Conservation (phyloP, 1,140 invertebrate species). For the Drosophila dunni region DNA sequence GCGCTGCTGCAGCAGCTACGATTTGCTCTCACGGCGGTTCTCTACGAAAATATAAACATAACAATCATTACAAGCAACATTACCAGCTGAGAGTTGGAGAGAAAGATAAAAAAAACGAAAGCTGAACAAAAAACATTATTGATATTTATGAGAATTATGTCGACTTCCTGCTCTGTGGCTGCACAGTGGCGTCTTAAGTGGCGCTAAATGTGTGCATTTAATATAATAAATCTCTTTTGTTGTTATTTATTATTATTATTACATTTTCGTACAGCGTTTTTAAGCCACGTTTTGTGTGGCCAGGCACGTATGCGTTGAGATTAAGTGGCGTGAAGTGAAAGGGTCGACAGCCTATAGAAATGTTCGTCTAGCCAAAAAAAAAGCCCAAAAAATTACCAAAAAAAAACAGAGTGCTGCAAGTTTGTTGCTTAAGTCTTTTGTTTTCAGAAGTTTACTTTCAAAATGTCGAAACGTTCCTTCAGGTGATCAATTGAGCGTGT, state of each 20-base stretch:
- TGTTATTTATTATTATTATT: conserved; percentile 32
- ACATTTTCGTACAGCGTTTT: not conserved
- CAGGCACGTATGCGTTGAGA: conserved; percentile 65
- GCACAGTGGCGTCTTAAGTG: conserved; percentile 73
- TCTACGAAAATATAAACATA: conserved; percentile 77
- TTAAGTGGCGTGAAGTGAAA: conserved; percentile 70
- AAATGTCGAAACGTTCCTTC: not conserved
- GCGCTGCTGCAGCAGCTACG: conserved; percentile 42
- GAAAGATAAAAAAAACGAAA: conserved; percentile 56
- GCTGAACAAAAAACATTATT: conserved; percentile 74
- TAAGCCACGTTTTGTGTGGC: conserved; percentile 71
- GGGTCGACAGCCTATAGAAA: conserved; percentile 73
- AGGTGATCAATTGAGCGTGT: conserved; percentile 22
- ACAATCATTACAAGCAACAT: conserved; percentile 66
- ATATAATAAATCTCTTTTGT: conserved; percentile 75
- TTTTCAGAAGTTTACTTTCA: conserved; percentile 39
- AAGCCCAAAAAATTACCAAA: conserved; percentile 20
- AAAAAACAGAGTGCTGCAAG: conserved; percentile 33
- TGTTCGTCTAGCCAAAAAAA: conserved; percentile 26
- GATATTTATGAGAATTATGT: conserved; percentile 82
- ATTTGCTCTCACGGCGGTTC: conserved; percentile 62
- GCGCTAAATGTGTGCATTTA: conserved; percentile 81
- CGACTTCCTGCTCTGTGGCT: conserved; percentile 69
- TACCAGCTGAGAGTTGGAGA: conserved; percentile 9
- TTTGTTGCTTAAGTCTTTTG: conserved; percentile 70